A percentile compares a stretch with the other conserved stretches of the same genome.
Conservation (phyloP, 64 coral and sea anemone genomes). For the Trachythela sp. region DNA sequence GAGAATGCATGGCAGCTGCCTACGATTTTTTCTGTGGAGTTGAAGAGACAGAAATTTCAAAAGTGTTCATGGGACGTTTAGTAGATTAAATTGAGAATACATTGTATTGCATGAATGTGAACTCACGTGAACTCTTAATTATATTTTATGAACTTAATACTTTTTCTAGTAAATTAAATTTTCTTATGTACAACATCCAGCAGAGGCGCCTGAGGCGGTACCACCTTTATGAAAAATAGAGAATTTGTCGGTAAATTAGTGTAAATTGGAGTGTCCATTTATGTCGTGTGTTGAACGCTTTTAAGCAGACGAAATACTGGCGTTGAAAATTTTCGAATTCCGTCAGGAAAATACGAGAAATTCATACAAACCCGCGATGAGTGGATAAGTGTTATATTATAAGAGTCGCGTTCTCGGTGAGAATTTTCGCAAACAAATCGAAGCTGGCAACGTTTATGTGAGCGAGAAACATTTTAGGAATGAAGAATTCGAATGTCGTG, state of each 20-base stretch:
- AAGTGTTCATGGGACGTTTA: background rate
- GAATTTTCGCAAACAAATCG: background rate
- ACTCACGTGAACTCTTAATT: too few species aligned
- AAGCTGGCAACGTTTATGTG: background rate
- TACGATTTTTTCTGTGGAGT: background rate
- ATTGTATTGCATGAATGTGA: too few species aligned
- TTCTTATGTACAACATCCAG: too few species aligned
- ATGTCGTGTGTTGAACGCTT: too few species aligned
- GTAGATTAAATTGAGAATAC: too few species aligned
- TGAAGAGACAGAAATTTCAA: background rate
- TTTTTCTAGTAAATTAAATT: too few species aligned
- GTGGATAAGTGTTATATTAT: background rate
- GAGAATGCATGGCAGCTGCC: background rate
- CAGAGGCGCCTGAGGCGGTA: too few species aligned
- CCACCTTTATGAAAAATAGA: too few species aligned
- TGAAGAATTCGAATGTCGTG: background rate
- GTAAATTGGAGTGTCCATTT: too few species aligned
- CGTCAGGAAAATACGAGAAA: background rate
- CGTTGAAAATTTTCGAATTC: background rate
- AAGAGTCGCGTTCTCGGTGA: background rate
- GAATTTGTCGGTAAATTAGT: too few species aligned
- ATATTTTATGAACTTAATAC: too few species aligned
- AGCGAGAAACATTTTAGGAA: background rate
- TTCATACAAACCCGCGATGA: background rate
- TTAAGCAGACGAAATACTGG: background rate